Evolutionary conservation across 1,140 invertebrate genomes (phyloP).

Genomic region (Hyles vespertilio): DNA sequence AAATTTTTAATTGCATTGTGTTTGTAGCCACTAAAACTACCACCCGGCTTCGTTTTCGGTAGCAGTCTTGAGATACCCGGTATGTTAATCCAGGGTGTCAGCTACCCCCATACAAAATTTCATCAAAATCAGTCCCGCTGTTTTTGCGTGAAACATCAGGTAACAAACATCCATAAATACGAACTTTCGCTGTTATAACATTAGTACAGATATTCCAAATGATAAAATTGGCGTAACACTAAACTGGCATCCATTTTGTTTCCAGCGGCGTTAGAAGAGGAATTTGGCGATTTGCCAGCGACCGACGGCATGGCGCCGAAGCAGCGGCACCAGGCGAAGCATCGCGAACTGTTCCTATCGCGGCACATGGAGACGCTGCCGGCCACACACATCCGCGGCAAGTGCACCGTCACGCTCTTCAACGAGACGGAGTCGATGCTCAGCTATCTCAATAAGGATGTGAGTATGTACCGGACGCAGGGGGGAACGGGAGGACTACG

Average conservation of each 20-base stretch:
- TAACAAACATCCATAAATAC: too few species aligned
- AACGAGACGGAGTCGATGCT: conserved; percentile 98
- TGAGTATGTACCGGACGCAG: conserved; percentile 77
- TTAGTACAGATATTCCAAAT: background rate
- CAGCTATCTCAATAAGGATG: conserved; percentile 97
- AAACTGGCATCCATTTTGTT: conserved; percentile 14
- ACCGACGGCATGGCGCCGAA: conserved; percentile 80
- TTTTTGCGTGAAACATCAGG: too few species aligned
- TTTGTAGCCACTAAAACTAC: too few species aligned
- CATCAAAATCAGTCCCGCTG: too few species aligned
- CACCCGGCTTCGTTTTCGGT: too few species aligned
- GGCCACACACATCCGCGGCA: conserved; percentile 98
- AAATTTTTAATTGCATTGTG: too few species aligned
- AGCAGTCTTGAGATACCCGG: too few species aligned
- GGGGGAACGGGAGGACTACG: background rate
- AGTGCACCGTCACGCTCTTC: conserved; percentile 97
- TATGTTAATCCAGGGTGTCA: too few species aligned
- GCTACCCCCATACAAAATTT: too few species aligned
- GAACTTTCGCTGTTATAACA: too few species aligned
- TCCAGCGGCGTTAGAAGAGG: conserved; percentile 70
- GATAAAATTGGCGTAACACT: background rate
- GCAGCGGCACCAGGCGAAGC: conserved; percentile 96
- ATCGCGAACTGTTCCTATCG: conserved; percentile 98
- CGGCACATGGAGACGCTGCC: conserved; percentile 98
- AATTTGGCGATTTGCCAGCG: conserved; percentile 64